Evolutionary conservation across 2,888 invertebrate genomes (phyloP).

Genomic region (Tinea trinotella): DNA sequence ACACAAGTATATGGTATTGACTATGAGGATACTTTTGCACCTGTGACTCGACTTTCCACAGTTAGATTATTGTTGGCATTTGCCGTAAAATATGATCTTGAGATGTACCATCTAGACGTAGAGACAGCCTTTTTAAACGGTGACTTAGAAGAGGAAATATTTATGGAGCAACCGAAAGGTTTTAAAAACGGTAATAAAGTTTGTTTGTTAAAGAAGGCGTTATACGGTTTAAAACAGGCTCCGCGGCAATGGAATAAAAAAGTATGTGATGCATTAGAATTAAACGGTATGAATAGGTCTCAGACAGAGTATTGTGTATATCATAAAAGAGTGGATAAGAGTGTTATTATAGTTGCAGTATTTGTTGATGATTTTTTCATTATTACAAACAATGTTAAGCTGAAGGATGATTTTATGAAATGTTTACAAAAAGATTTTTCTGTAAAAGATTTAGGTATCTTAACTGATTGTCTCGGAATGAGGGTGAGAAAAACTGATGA

Average conservation of each 20-base stretch:
- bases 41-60: not conserved
- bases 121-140: slow-evolving; percentile 2
- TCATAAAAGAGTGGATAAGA: slow-evolving; percentile 17
- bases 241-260: not conserved
- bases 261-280: not conserved
- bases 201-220: not conserved
- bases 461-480: not conserved
- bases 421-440: not conserved
- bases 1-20: not conserved
- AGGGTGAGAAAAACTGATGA: slow-evolving; percentile 16
- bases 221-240: not conserved
- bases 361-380: not conserved
- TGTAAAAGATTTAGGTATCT: not conserved
- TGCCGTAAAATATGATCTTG: not conserved
- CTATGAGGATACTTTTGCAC: not conserved
- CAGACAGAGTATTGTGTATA: slow-evolving; percentile 22
- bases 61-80: slow-evolving; percentile 5
- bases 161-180: not conserved
- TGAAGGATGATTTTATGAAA: not conserved
- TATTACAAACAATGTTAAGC: not conserved
- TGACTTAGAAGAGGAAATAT: not conserved
- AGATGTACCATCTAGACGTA: not conserved
- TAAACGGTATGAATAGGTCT: not conserved
- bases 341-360: not conserved
- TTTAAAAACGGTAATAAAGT: not conserved